Evolutionary conservation across 2,888 invertebrate genomes (phyloP).

Genomic region (Coelinius sp.): DNA sequence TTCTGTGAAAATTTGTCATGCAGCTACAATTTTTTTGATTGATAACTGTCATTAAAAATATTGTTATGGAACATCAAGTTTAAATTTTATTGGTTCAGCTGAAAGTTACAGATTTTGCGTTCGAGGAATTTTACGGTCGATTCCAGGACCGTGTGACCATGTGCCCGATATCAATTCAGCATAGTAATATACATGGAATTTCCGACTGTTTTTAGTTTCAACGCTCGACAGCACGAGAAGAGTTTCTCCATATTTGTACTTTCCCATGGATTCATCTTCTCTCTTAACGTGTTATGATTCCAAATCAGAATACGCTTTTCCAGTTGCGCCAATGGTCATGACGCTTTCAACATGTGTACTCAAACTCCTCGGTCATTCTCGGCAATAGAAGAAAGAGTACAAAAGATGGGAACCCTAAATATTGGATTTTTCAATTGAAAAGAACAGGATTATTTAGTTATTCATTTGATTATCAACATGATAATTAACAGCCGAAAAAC

Average conservation of each 20-base stretch:
- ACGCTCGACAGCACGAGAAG: slow-evolving; percentile 20
- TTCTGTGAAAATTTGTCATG: neutral
- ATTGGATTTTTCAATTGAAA: no score
- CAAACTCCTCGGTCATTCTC: no score
- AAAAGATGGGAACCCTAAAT: no score
- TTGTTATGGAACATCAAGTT: neutral
- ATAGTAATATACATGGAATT: neutral
- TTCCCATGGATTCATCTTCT: slow-evolving; percentile 25
- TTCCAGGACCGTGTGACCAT: neutral
- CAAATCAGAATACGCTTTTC: slow-evolving; percentile 1
- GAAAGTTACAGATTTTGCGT: neutral
- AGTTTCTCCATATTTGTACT: slow-evolving; percentile 29
- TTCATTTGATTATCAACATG: no score
- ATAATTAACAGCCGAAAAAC: no score
- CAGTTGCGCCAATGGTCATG: neutral
- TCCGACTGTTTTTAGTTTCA: slow-evolving; percentile 17
- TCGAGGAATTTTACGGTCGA: neutral
- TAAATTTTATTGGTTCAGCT: neutral
- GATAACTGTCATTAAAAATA: neutral
- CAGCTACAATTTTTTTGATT: neutral
- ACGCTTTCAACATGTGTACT: neutral
- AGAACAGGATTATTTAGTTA: no score
- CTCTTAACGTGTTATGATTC: slow-evolving; percentile 1
- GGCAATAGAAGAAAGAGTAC: no score
- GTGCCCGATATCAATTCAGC: slow-evolving; percentile 18